A percentile compares a stretch with the other conserved stretches of the same genome.
These are phyloP conservation scores for Erynnis tages DNA, from an alignment of 2,888 invertebrate genomes.

Conservation along the genomic window DNA sequence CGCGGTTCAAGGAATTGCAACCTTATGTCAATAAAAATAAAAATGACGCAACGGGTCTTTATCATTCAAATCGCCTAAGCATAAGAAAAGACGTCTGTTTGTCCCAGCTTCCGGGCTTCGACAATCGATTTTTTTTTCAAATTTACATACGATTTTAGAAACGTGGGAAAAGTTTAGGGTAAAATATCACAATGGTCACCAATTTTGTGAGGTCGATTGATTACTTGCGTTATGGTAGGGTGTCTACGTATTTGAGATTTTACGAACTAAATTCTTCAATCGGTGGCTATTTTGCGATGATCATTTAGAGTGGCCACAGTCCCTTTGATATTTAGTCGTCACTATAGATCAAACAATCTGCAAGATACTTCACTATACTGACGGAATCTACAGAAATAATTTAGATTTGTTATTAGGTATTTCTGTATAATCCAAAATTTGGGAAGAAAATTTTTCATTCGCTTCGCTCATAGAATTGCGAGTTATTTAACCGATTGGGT, in stretches of 20 bases:
- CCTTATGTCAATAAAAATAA: background rate
- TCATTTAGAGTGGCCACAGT: too few relatives aligned
- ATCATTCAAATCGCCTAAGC: conserved; percentile 13
- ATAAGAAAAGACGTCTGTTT: conserved; percentile 41
- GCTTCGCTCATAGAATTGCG: too few relatives aligned
- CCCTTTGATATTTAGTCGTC: too few relatives aligned
- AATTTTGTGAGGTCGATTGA: conserved; percentile 44
- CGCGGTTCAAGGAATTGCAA: background rate
- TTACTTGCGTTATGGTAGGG: conserved; percentile 39
- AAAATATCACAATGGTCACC: conserved; percentile 29
- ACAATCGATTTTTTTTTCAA: conserved; percentile 34
- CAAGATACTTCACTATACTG: too few relatives aligned
- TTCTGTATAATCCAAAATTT: too few relatives aligned
- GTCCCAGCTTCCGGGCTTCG: conserved; percentile 50
- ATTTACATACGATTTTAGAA: conserved; percentile 56
- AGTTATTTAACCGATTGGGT: too few relatives aligned
- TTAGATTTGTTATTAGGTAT: too few relatives aligned
- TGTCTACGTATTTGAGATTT: background rate
- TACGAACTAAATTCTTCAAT: too few relatives aligned
- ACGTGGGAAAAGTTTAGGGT: conserved; percentile 56
- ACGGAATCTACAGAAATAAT: too few relatives aligned
- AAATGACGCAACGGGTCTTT: background rate
- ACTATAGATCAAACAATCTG: too few relatives aligned
- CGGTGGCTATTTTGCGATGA: too few relatives aligned
- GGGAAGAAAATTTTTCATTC: too few relatives aligned